Evolutionary conservation across 2,113 vertebrate species (phyloP).

Genomic region (Psettodes erumei): DNA sequence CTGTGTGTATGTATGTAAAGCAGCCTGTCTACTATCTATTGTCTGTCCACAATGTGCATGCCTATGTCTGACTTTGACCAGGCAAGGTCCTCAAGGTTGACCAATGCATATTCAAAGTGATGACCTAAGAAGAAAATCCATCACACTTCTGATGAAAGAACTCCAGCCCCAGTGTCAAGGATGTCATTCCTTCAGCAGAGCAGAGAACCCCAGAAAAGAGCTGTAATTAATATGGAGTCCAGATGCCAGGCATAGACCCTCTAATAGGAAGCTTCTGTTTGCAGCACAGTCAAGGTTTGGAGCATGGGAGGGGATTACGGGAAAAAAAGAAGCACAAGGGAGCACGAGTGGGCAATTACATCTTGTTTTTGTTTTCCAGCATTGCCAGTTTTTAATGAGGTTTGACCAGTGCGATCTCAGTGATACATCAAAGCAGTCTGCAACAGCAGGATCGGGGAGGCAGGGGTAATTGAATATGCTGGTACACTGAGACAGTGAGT

Average conservation of each 20-base stretch:
- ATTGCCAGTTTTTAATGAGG: conserved; percentile 71
- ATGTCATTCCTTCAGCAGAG: conserved; percentile 53
- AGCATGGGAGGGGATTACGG: conserved; percentile 30
- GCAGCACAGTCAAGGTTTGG: conserved; percentile 27
- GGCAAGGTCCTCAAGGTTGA: conserved; percentile 42
- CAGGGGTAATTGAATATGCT: conserved; percentile 69
- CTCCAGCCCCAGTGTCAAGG: conserved; percentile 22
- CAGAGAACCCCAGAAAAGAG: conserved; percentile 27
- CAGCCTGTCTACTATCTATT: conserved; percentile 37
- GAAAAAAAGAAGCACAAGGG: conserved; percentile 54
- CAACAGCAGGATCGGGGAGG: conserved; percentile 50
- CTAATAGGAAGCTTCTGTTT: conserved; percentile 29
- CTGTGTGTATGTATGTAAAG: conserved; percentile 36
- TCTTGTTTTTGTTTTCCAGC: conserved; percentile 77
- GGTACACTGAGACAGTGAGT: conserved; percentile 58
- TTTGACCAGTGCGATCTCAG: conserved; percentile 68
- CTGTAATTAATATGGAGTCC: conserved; percentile 62
- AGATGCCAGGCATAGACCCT: conserved; percentile 39
- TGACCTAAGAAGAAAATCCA: conserved; percentile 45
- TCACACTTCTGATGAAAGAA: conserved; percentile 26
- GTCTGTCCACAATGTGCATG: conserved; percentile 11
- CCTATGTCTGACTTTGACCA: conserved; percentile 18
- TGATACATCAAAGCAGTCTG: conserved; percentile 67
- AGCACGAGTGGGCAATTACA: conserved; percentile 66
- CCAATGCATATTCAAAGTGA: conserved; percentile 35